These are phyloP conservation scores for Austrolebias charrua DNA, from an alignment of 2,797 vertebrate species.

Conservation along the genomic window DNA sequence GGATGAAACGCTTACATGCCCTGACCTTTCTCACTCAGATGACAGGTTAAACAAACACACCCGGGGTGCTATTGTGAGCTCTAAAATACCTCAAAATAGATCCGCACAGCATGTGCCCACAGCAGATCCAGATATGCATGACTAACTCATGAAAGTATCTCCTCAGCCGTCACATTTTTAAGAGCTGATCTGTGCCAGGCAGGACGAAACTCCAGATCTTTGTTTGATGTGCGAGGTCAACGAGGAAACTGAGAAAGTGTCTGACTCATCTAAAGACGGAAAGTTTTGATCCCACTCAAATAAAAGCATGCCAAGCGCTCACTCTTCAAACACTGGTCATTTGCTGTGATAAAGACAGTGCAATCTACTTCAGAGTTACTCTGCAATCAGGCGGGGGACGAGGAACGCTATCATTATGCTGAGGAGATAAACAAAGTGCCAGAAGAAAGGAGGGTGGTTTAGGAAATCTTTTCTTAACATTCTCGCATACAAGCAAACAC, in stretches of 20 bases:
- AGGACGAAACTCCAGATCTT: conserved; percentile 17
- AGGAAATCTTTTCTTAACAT: conserved; percentile 68
- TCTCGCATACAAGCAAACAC: conserved; percentile 52
- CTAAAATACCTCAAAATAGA: conserved; percentile 55
- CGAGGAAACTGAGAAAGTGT: conserved; percentile 65
- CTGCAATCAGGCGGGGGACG: conserved; percentile 62
- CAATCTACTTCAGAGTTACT: conserved; percentile 60
- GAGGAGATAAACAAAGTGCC: conserved; percentile 69
- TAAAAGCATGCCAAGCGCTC: conserved; percentile 62
- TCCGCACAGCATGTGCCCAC: conserved; percentile 16
- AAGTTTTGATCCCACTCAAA: conserved; percentile 57
- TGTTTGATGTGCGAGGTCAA: conserved; percentile 50
- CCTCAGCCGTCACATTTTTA: conserved; percentile 4
- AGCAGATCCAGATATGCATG: conserved; percentile 28
- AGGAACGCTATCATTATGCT: conserved; percentile 72
- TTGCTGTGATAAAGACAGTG: conserved; percentile 62
- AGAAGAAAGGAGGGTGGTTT: conserved; percentile 54
- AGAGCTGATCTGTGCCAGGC: neutral
- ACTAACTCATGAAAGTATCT: conserved; percentile 23
- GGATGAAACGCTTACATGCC: conserved; percentile 56
- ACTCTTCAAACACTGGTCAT: conserved; percentile 68
- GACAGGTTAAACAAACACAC: conserved; percentile 65
- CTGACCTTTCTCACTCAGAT: conserved; percentile 58
- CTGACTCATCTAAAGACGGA: conserved; percentile 74
- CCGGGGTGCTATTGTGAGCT: conserved; percentile 62